Base-by-base conservation (phyloP, 92 coral and sea anemone species). In the Actinostola sp. region DNA sequence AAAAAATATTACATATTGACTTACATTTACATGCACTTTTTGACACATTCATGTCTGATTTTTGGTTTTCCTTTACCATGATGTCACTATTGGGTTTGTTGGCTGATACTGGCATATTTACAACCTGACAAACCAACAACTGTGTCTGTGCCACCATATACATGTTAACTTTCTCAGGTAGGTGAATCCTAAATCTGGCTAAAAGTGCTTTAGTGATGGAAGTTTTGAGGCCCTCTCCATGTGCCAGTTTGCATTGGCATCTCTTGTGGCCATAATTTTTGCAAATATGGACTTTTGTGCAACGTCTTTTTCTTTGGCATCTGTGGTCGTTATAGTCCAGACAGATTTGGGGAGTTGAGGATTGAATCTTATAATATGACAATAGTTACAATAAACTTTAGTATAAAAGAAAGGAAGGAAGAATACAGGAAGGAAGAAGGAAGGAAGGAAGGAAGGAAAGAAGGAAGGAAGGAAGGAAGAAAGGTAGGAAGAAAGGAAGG, bases 321-420 rank as follows among this genome's bases (percentile, higher is more conserved):
- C 61, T 42, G 17, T 17, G 36, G 5, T 26, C 67, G 78, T 89
- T 89, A 79, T 84, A 89, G 9, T 84, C 82, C 42, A 80, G 73
- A 58, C 93, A 89, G 36, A 89, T 88, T 63, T 89, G 90, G 42
- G 87, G 90, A 26, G 82, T 86, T 17, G 89, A 84, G 8, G 84
- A 76, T 0, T 70, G 30, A 28, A 84, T 39, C 72, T 68, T 17
- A 21, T 2, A 57, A 27, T 11, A 27, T 30, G 28, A 12, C 42
- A 61, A n/a, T n/a, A n/a, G n/a, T n/a, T n/a, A 11, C 21, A 42
- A 42, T 0, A 0, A 55, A 8, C 19, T 33, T 39, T 21, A 32
- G 32, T 8, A 0, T 5, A 31, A 36, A 11, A 36, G 42, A 36
- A 36, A n/a, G n/a, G n/a, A n/a, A n/a, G n/a, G n/a, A 36, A 36